Conservation (phyloP, 2,113 vertebrate genomes). For the Trinectes maculatus region DNA sequence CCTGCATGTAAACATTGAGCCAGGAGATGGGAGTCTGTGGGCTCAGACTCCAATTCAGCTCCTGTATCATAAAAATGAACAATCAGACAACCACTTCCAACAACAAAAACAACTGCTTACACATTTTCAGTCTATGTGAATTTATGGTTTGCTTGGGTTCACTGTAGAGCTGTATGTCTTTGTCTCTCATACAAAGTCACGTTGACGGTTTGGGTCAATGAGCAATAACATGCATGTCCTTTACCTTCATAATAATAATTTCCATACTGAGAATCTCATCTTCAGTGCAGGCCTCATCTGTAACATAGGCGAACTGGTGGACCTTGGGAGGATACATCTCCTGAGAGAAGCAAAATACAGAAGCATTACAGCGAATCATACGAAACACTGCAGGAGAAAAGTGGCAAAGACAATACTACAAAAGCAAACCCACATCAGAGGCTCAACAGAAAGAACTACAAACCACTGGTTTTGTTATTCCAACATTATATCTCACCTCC, state of each 20-base stretch:
- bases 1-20: constrained; percentile 98
- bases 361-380: neutral
- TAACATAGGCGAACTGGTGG: constrained; percentile 95
- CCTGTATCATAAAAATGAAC: constrained; percentile 73
- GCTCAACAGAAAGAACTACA: neutral
- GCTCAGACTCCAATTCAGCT: constrained; percentile 93
- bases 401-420: neutral
- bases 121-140: neutral
- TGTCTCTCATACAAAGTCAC: too few relatives aligned
- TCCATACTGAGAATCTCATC: constrained; percentile 96
- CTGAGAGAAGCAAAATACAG: constrained; percentile 65
- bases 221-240: too few relatives aligned
- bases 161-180: too few relatives aligned
- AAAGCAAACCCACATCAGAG: neutral
- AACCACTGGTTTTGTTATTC: neutral
- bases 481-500: constrained; percentile 80
- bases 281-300: constrained; percentile 95
- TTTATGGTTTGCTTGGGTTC: neutral
- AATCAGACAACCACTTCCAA: neutral
- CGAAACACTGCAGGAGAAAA: neutral
- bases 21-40: constrained; percentile 94
- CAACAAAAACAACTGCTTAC: neutral
- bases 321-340: constrained; percentile 98
- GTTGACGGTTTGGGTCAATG: neutral
- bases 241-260: constrained; percentile 95